Conservation (phyloP, 2,113 vertebrate genomes). For the Labeo rohita region DNA sequence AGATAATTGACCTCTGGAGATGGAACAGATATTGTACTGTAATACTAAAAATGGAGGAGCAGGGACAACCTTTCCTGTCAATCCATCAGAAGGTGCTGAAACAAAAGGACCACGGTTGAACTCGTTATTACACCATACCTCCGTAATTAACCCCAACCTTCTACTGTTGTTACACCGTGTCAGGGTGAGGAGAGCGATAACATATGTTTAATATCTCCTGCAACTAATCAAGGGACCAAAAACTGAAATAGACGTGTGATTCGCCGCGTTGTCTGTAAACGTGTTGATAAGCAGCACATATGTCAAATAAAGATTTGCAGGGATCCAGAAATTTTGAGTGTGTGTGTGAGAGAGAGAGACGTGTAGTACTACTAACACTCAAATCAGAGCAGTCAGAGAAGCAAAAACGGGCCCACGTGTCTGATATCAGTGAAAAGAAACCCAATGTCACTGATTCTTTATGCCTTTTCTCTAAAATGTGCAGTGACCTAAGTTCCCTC, state of each 20-base stretch:
- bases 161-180: slow-evolving; percentile 65
- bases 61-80: slow-evolving; percentile 64
- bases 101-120: slow-evolving; percentile 61
- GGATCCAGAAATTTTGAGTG: slow-evolving; percentile 38
- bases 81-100: slow-evolving; percentile 61
- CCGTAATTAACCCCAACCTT: slow-evolving; percentile 69
- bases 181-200: slow-evolving; percentile 64
- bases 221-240: slow-evolving; percentile 71
- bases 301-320: slow-evolving; percentile 74
- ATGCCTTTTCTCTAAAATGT: background rate
- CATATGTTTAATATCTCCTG: slow-evolving; percentile 66
- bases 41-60: slow-evolving; percentile 1
- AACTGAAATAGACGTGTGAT: slow-evolving; percentile 79
- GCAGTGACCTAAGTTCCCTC: slow-evolving; percentile 70
- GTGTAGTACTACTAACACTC: slow-evolving; percentile 44
- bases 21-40: slow-evolving; percentile 11
- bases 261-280: slow-evolving; percentile 72
- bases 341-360: slow-evolving; percentile 25
- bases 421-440: background rate
- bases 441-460: slow-evolving; percentile 1
- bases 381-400: background rate
- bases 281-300: slow-evolving; percentile 79
- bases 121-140: slow-evolving; percentile 40
- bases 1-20: slow-evolving; percentile 45
- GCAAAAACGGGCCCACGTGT: background rate